Conservation (phyloP, 2,113 vertebrate species). For the Neolamprologus falcicula region DNA sequence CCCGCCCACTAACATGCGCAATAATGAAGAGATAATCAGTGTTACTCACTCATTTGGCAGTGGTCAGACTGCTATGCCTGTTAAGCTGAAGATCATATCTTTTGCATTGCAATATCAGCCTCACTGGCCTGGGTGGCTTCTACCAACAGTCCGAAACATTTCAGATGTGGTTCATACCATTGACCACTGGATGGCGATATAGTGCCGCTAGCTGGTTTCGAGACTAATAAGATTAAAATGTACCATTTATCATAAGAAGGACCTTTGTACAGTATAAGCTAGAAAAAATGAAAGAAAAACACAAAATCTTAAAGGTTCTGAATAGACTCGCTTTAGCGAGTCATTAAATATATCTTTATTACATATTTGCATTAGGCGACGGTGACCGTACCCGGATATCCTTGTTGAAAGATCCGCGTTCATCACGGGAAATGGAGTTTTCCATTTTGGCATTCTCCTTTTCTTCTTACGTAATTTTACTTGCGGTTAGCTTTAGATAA, state of each 20-base stretch:
- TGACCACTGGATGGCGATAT: conserved; percentile 39
- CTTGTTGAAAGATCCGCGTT: neutral
- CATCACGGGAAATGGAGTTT: conserved; percentile 57
- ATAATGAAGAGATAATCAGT: neutral
- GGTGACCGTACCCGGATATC: conserved; percentile 55
- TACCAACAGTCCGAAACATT: neutral
- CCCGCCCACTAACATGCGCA: neutral
- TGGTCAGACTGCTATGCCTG: neutral
- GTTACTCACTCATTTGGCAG: neutral
- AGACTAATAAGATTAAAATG: neutral
- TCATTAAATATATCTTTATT: neutral
- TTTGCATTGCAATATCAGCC: neutral
- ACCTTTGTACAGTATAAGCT: neutral
- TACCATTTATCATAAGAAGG: neutral
- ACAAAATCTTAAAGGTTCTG: neutral
- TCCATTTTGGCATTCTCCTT: conserved; percentile 44
- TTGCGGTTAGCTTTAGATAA: neutral
- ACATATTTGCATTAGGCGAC: neutral
- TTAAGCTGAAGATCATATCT: neutral
- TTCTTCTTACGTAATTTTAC: conserved; percentile 11
- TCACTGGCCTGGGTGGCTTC: neutral
- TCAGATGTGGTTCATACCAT: neutral
- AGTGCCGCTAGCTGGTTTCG: neutral
- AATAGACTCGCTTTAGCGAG: neutral
- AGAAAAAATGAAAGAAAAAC: neutral